phyloP scores from a whole-genome alignment of 2,888 invertebrate species.

The Plusia festucae region DNA sequence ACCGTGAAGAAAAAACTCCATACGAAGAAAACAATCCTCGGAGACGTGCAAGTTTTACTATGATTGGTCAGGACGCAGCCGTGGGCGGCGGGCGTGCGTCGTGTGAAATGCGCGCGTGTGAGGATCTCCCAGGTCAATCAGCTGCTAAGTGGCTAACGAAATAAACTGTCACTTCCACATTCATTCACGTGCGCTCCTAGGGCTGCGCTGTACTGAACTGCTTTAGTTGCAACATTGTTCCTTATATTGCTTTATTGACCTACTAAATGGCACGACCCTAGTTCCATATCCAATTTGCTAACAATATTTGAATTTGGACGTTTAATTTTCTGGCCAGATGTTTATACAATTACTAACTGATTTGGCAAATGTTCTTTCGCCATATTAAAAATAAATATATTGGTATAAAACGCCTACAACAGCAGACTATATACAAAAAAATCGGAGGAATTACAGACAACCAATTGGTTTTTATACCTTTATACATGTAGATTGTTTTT shows the following conservation, averaged over 20 bases:
- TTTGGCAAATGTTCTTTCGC: too few species aligned
- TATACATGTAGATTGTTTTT: too few species aligned
- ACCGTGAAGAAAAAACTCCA: neutral
- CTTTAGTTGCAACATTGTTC: neutral
- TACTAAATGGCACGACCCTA: neutral
- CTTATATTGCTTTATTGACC: conserved; percentile 18
- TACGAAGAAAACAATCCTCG: neutral
- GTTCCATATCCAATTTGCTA: neutral
- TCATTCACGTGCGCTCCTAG: conserved; percentile 53
- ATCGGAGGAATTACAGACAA: too few species aligned
- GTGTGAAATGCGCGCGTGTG: conserved; percentile 56
- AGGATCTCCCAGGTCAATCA: conserved; percentile 68
- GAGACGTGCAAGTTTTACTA: conserved; percentile 2
- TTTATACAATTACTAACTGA: too few species aligned
- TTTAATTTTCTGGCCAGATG: neutral
- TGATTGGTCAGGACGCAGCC: conserved; percentile 11
- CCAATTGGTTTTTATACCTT: too few species aligned
- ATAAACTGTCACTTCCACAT: conserved; percentile 76
- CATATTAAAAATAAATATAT: too few species aligned
- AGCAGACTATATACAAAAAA: too few species aligned
- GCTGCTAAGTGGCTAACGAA: conserved; percentile 70
- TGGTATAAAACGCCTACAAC: too few species aligned
- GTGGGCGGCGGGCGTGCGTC: conserved; percentile 14
- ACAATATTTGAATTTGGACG: neutral
- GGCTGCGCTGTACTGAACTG: conserved; percentile 45